phyloP scores from a whole-genome alignment of 2,113 vertebrate species.

The Mirounga angustirostris region DNA sequence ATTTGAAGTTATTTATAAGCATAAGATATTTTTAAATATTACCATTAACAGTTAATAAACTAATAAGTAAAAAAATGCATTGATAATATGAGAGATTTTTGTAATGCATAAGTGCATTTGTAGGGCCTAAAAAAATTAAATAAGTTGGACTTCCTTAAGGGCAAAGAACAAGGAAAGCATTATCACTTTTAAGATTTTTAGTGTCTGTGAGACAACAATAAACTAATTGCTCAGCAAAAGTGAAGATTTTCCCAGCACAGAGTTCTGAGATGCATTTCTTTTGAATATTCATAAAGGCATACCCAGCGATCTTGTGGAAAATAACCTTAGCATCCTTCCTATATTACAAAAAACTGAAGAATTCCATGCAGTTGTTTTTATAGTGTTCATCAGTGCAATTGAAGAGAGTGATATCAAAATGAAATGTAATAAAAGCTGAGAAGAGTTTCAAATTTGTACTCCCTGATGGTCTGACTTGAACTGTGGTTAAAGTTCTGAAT shows the following conservation, averaged over 20 bases:
- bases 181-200: background rate
- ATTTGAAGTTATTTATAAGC: background rate
- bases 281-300: background rate
- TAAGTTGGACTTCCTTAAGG: background rate
- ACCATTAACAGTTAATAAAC: background rate
- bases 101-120: background rate
- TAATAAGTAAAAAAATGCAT: background rate
- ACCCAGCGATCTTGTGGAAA: background rate
- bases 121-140: background rate
- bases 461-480: background rate
- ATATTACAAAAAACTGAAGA: background rate
- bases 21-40: constrained; percentile 20
- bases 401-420: background rate
- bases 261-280: background rate
- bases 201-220: background rate
- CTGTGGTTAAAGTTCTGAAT: background rate
- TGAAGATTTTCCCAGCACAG: background rate
- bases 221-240: background rate
- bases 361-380: background rate
- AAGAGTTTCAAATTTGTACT: background rate
- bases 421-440: background rate
- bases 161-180: background rate
- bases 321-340: background rate
- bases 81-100: background rate
- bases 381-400: background rate